phyloP scores from a whole-genome alignment of 2,113 vertebrate genomes.

The Irena cyanogastra region DNA sequence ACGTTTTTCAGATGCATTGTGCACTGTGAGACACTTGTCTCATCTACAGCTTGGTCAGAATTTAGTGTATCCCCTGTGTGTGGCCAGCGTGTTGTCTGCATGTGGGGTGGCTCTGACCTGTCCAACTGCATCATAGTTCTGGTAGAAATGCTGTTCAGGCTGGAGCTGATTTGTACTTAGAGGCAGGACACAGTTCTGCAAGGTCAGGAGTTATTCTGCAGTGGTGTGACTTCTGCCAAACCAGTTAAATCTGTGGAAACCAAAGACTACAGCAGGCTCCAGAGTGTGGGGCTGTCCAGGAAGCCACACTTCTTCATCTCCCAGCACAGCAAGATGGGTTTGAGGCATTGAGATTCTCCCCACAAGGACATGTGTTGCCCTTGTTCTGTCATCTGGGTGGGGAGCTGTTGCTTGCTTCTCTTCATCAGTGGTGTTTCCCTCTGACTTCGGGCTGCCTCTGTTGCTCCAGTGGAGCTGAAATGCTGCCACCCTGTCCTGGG shows the following conservation, averaged over 20 bases:
- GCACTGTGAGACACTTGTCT: neutral
- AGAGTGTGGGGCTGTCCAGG: neutral
- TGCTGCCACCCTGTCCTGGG: neutral
- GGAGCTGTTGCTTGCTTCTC: neutral
- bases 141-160: neutral
- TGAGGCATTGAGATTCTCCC: neutral
- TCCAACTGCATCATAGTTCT: neutral
- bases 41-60: neutral
- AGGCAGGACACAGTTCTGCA: fast-evolving
- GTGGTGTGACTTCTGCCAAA: neutral
- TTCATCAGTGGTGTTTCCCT: neutral
- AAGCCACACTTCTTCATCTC: neutral
- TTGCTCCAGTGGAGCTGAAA: neutral
- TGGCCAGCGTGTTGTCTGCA: neutral
- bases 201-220: neutral
- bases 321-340: neutral
- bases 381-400: fast-evolving
- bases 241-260: neutral
- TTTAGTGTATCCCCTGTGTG: neutral
- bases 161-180: neutral
- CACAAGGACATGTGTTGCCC: neutral
- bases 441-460: neutral
- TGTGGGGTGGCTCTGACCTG: neutral
- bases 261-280: neutral
- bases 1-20: neutral